Evolutionary conservation across 1,140 invertebrate species (phyloP).

Genomic region (Sycophaga agraensis): DNA sequence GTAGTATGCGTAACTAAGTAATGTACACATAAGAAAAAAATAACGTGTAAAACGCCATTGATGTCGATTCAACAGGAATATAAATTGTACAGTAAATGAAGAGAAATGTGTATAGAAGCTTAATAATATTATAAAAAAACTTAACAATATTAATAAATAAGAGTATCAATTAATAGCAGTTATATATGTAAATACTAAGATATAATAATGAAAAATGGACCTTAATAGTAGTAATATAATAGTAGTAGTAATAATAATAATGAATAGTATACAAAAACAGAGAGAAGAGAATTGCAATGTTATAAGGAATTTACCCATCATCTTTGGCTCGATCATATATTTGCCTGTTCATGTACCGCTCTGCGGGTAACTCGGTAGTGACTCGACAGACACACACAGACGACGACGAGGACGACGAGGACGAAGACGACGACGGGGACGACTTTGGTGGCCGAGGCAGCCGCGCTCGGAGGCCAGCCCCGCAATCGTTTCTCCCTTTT

Average conservation of each 20-base stretch:
- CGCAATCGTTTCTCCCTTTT: background rate
- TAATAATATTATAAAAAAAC: no score
- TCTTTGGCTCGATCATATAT: constrained; percentile 32
- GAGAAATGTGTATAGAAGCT: background rate
- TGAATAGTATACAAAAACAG: constrained; percentile 14
- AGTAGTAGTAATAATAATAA: constrained; percentile 7
- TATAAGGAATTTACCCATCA: constrained; percentile 30
- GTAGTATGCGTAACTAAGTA: no score
- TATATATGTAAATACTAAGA: no score
- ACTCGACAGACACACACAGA: constrained; percentile 16
- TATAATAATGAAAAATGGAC: no score
- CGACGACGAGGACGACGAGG: constrained; percentile 13
- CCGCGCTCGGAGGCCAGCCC: background rate
- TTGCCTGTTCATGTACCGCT: constrained; percentile 32
- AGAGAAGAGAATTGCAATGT: constrained; percentile 11
- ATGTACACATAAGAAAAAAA: no score
- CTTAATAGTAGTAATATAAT: no score
- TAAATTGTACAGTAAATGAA: constrained; percentile 9
- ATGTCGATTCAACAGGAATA: no score
- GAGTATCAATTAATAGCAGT: no score
- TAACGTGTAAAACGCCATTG: no score
- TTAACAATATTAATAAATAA: no score
- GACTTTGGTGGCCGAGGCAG: constrained; percentile 10
- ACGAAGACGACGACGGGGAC: constrained; percentile 11
- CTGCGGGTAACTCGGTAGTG: constrained; percentile 9